Evolutionary conservation across 2,888 invertebrate genomes (phyloP).

Genomic region (Lycia hirtaria): DNA sequence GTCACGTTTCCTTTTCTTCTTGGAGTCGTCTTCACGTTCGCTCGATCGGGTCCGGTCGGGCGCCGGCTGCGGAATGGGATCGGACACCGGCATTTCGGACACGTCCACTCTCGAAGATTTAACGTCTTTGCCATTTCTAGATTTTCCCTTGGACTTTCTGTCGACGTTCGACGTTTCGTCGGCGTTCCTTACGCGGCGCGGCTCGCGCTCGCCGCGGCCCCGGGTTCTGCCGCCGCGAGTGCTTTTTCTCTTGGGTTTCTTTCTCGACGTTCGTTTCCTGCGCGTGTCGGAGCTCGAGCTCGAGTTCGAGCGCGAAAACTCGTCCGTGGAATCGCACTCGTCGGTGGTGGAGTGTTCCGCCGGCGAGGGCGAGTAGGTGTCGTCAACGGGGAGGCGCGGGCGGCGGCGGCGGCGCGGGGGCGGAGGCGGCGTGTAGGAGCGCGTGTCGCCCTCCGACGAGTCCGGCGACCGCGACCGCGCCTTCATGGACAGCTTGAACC

Average conservation of each 20-base stretch:
- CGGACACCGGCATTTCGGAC: neutral
- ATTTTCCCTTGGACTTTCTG: constrained; percentile 30
- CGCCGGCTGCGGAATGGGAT: neutral
- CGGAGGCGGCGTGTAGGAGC: constrained; percentile 51
- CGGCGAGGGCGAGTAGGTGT: constrained; percentile 8
- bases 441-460: constrained; percentile 10
- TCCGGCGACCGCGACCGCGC: constrained; percentile 10
- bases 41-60: too few species aligned
- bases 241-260: constrained; percentile 33
- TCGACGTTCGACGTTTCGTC: constrained; percentile 13
- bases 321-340: neutral
- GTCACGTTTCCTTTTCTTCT: too few species aligned
- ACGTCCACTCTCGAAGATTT: constrained; percentile 23
- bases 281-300: constrained; percentile 20
- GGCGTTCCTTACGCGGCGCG: neutral
- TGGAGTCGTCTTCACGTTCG: too few species aligned
- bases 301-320: constrained; percentile 28
- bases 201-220: constrained; percentile 20
- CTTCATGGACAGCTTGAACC: constrained; percentile 43
- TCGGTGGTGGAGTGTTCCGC: constrained; percentile 15
- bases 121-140: constrained; percentile 36
- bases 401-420: constrained; percentile 5
- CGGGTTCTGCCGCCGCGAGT: constrained; percentile 33
- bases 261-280: constrained; percentile 1
- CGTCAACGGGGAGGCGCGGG: constrained; percentile 38